phyloP scores from a whole-genome alignment of 2,888 invertebrate genomes.

The Macrophya alboannulata region DNA sequence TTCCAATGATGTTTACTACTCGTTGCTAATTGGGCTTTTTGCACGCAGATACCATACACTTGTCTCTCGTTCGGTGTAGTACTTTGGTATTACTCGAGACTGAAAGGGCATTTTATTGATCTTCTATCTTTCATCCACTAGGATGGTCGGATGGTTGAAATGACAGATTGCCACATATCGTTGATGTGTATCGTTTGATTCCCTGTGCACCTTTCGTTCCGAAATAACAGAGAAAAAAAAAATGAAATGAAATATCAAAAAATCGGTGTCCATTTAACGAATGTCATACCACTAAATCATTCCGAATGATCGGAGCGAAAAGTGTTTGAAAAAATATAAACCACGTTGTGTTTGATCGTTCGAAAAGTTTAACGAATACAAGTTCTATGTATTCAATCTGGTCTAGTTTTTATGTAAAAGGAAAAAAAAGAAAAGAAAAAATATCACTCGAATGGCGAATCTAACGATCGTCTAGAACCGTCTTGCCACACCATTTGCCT shows the following conservation, averaged over 20 bases:
- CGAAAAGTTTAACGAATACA: not conserved
- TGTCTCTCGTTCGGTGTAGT: not conserved
- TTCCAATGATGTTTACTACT: conserved; percentile 33
- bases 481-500: not conserved
- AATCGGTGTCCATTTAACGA: not conserved
- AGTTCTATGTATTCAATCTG: not conserved
- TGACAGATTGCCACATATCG: not conserved
- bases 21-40: conserved; percentile 39
- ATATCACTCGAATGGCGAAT: not conserved
- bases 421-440: no score
- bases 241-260: not conserved
- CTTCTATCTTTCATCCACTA: no score
- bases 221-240: not conserved
- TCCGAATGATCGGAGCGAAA: not conserved
- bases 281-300: not conserved
- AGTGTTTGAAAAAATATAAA: not conserved
- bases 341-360: not conserved
- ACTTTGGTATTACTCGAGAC: not conserved
- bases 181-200: conserved; percentile 21
- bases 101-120: not conserved
- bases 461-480: not conserved
- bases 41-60: not conserved
- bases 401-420: not conserved
- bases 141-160: not conserved
- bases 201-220: not conserved